Percentiles rank a stretch among this genome's conserved stretches.
These are phyloP conservation scores for Mareca penelope DNA, from an alignment of 2,797 vertebrate genomes.

Conservation along the genomic window DNA sequence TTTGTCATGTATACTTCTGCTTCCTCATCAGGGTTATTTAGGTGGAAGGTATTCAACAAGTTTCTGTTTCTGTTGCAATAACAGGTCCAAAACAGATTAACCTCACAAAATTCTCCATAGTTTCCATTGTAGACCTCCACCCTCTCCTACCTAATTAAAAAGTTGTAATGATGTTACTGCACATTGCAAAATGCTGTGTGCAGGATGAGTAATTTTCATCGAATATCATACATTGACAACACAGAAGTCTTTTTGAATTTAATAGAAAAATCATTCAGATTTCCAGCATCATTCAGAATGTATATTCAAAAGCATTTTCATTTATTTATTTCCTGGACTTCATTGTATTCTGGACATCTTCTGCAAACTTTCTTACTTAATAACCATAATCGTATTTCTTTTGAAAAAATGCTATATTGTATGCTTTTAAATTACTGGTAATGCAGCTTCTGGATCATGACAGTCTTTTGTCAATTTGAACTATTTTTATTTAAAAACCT, in stretches of 20 bases:
- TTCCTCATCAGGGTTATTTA: background rate
- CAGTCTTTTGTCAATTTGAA: background rate
- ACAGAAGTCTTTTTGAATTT: background rate
- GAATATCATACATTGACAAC: background rate
- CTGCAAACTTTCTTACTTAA: background rate
- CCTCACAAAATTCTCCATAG: background rate
- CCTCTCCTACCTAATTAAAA: background rate
- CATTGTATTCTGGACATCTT: background rate
- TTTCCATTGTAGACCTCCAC: background rate
- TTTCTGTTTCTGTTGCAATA: background rate
- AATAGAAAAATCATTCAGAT: background rate
- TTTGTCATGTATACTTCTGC: background rate
- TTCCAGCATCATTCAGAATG: background rate
- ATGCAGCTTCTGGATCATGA: background rate
- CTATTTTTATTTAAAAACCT: background rate
- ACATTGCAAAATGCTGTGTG: constrained; percentile 24
- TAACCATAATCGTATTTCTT: background rate
- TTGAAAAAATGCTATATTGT: background rate
- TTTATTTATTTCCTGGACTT: background rate
- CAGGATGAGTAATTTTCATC: constrained; percentile 38
- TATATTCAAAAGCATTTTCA: background rate
- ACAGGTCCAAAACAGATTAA: background rate
- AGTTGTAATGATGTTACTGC: background rate
- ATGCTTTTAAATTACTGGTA: background rate
- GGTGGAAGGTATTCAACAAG: background rate